Evolutionary conservation across 2,888 invertebrate genomes (phyloP), one percentile per base, ranked within the genome.

Genomic region (Agrilus mali): DNA sequence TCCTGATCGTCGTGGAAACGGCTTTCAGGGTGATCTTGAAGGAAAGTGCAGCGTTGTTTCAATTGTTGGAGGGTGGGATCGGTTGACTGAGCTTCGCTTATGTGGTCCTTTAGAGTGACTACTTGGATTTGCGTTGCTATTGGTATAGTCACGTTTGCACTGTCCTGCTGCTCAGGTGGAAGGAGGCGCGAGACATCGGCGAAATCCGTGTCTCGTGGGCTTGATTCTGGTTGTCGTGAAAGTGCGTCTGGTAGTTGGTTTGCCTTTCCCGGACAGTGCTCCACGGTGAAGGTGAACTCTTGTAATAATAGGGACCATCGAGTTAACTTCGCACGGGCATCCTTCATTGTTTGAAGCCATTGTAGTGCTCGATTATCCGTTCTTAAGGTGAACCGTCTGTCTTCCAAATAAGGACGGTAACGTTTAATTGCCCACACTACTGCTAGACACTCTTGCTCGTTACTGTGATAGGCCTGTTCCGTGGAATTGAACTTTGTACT

Each of bases 211-310:
- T 14, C n/a, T 13, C 34, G 27, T n/a, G 27, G 10, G 27, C 27
- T 10, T 8, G 27, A 27, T 3, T 16, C 32, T 7, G 51, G 50
- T 10, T 48, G 13, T 6, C 50, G 39, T 3, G 51, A 51, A 4
- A 54, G 47, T 2, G 36, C 33, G 40, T 54, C 52, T 2, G 50
- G 46, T 13, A 52, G 42, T 16, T 50, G 43, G 43, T 53, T 53
- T 15, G 42, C 37, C 34, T 44, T 35, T 10, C 53, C 51, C 4
- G 52, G 48, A 14, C 44, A 42, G 38, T 53, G 60, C 2, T 60
- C 55, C 0, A 55, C 45, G 4, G 44, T 43, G 37, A 48, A 52
- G 7, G 34, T 41, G 35, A 50, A 51, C 33, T 53, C 42, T 36
- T 52, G 51, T 4, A 53, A 41, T 12, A 50, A 39, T 6, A 53